Evolutionary conservation across 2,113 vertebrate genomes (phyloP).

Genomic region (Microtus oregoni): DNA sequence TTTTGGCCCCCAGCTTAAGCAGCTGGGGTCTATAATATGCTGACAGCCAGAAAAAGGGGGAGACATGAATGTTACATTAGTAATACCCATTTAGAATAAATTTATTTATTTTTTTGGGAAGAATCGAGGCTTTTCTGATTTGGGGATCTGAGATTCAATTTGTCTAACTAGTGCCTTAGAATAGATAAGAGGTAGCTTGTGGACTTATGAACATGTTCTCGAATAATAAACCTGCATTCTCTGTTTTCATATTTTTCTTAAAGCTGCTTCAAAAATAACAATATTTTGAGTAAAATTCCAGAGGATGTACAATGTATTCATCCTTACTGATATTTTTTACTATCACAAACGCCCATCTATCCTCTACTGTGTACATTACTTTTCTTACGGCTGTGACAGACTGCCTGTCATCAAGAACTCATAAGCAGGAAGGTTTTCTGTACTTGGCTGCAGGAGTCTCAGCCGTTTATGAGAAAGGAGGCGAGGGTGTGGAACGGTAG

Average conservation of each 20-base stretch:
- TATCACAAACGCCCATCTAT: not conserved
- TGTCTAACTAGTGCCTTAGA: not conserved
- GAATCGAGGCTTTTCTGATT: not conserved
- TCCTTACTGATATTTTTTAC: not conserved
- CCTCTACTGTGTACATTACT: not conserved
- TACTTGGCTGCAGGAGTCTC: not conserved
- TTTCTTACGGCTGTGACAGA: not conserved
- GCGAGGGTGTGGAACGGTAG: not conserved
- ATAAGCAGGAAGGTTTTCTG: not conserved
- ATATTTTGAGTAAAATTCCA: conserved; percentile 23
- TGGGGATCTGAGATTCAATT: not conserved
- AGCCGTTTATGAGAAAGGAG: no score
- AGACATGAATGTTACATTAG: not conserved
- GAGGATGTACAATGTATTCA: not conserved
- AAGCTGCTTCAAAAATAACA: not conserved
- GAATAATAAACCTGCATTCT: not conserved
- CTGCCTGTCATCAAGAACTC: no score
- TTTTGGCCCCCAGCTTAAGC: not conserved
- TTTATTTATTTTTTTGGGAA: not conserved
- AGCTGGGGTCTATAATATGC: not conserved
- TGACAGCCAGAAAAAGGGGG: not conserved
- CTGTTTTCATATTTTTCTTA: not conserved
- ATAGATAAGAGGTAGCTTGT: not conserved
- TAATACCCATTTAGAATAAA: not conserved
- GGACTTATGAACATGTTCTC: not conserved